Evolutionary conservation across 2,888 invertebrate genomes (phyloP).

Genomic region (Lasioglossum villosulum): DNA sequence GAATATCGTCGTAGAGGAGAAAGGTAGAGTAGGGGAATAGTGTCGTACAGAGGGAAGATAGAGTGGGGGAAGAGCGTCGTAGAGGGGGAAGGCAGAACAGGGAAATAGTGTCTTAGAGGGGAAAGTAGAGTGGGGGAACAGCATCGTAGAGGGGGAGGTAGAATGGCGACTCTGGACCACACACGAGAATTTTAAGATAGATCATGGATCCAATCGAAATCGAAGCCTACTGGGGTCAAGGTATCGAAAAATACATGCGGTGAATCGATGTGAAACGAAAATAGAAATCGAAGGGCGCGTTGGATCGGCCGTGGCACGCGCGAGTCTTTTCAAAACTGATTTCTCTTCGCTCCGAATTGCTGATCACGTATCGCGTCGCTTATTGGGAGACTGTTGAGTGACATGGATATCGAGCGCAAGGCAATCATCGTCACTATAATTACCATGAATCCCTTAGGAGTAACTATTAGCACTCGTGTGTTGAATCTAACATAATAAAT

Average conservation of each 20-base stretch:
- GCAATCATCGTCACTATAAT: conserved; percentile 13
- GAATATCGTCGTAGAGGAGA: too few relatives aligned
- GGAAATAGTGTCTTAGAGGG: too few relatives aligned
- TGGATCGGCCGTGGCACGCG: conserved; percentile 43
- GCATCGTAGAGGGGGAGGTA: too few relatives aligned
- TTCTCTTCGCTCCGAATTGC: conserved; percentile 57
- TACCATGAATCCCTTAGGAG: background rate
- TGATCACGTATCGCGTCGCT: conserved; percentile 54
- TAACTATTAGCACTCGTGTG: background rate
- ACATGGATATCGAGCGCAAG: conserved; percentile 37
- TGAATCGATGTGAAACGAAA: conserved; percentile 37
- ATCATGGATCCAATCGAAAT: background rate
- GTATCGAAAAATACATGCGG: conserved; percentile 21
- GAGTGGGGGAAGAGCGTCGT: too few relatives aligned
- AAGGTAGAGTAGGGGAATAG: too few relatives aligned
- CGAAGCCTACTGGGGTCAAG: background rate
- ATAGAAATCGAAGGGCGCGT: conserved; percentile 16
- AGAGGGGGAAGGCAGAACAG: too few relatives aligned
- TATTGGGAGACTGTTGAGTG: conserved; percentile 47
- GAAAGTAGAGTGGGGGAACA: too few relatives aligned
- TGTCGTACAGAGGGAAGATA: too few relatives aligned
- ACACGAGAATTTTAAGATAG: too few relatives aligned
- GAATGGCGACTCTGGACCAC: too few relatives aligned
- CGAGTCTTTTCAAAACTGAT: conserved; percentile 47
- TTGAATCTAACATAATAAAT: too few relatives aligned